Evolutionary conservation across 2,888 invertebrate genomes (phyloP).

Genomic region (Parapristionchus giblindavisi): DNA sequence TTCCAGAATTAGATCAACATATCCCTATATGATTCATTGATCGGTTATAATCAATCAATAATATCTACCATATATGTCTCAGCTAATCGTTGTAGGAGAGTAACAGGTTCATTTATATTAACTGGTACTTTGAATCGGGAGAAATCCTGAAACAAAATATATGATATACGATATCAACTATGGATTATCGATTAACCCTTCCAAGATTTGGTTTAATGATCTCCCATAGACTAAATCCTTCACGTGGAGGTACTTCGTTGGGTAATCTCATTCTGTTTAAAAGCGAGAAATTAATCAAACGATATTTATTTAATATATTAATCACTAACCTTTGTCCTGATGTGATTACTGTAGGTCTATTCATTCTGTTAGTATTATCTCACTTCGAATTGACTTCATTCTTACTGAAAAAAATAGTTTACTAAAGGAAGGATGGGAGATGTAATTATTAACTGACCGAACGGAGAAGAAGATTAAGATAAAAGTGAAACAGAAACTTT

Average conservation of each 20-base stretch:
- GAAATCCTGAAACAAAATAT: slow-evolving; percentile 76
- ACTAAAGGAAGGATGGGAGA: no score
- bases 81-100: slow-evolving; percentile 90
- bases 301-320: no score
- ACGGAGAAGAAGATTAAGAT: no score
- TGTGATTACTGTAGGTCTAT: slow-evolving; percentile 23
- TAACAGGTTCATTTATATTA: slow-evolving; percentile 92
- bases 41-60: background rate
- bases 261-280: slow-evolving; percentile 28
- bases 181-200: slow-evolving; percentile 39
- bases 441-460: no score
- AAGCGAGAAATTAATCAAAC: no score
- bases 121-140: slow-evolving; percentile 97
- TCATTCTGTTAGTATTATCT: no score
- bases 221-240: slow-evolving; percentile 54
- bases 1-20: slow-evolving; percentile 81
- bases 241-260: slow-evolving; percentile 42
- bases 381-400: no score
- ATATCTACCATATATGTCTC: slow-evolving; percentile 80
- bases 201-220: slow-evolving; percentile 53
- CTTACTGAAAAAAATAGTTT: no score
- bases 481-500: no score
- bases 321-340: slow-evolving; percentile 5
- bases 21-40: slow-evolving; percentile 75
- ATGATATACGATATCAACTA: slow-evolving; percentile 1